Conservation (phyloP, 2,797 vertebrate species). For the Serranus cabrilla region DNA sequence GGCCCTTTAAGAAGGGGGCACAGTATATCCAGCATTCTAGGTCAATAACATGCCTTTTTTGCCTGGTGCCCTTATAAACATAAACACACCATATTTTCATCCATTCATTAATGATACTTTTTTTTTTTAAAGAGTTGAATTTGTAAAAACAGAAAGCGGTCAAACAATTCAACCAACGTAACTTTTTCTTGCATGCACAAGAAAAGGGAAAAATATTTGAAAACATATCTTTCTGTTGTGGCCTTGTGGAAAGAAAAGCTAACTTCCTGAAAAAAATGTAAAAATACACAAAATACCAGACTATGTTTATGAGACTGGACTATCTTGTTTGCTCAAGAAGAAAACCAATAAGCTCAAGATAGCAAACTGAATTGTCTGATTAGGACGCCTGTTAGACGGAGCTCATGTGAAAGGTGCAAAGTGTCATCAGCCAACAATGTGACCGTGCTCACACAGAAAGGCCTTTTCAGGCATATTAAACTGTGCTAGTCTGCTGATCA, state of each 20-base stretch:
- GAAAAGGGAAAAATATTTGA: too few relatives aligned
- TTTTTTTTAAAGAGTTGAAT: too few relatives aligned
- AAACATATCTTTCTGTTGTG: too few relatives aligned
- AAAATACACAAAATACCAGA: background rate
- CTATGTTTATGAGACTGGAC: background rate
- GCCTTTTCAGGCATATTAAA: background rate
- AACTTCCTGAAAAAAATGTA: background rate
- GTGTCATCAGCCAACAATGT: slow-evolving; percentile 1
- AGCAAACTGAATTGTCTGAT: background rate
- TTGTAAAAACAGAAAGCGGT: too few relatives aligned
- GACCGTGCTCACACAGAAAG: background rate
- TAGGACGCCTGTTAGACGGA: background rate
- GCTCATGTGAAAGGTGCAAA: slow-evolving; percentile 16
- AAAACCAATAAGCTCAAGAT: background rate
- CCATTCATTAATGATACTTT: too few relatives aligned
- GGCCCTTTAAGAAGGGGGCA: background rate
- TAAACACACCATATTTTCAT: too few relatives aligned
- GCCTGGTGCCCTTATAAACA: too few relatives aligned
- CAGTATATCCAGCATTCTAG: background rate
- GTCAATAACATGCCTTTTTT: background rate
- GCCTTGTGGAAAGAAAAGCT: background rate
- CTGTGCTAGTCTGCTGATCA: background rate
- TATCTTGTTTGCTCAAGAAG: background rate
- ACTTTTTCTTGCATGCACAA: too few relatives aligned
- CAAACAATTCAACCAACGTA: too few relatives aligned